Evolutionary conservation across 2,113 vertebrate species (phyloP), one percentile per base, ranked within the genome.

Genomic region (Miniopterus natalensis): DNA sequence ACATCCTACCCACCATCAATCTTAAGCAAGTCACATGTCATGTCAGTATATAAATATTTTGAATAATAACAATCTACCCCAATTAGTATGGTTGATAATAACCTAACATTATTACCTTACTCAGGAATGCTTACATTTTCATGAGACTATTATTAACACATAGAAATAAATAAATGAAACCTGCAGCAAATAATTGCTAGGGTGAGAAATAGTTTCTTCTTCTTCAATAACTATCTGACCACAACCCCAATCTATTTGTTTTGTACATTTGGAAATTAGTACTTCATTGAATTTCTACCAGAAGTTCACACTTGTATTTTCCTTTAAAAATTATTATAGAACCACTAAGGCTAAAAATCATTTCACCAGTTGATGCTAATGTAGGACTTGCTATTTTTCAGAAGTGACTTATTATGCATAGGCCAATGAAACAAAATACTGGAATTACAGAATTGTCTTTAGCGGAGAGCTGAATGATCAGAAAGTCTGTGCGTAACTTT

Each of bases 231-330:
- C 6, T 78, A 5, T 61, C 73, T 49, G 29, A 47, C 17, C 47
- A 51, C 5, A 89, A 1, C 8, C 21, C 18, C 23, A 53, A 59
- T 73, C 65, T 92, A 20, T 88, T 80, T 95, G 27, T 83, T 79
- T 92, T 91, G 42, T 17, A 63, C 13, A 84, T 78, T 92, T 79
- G 8, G 29, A 94, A 90, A 88, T 84, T 80, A 93, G 47, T 70
- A 84, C 12, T 90, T 65, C 77, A 92, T 90, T 95, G 63, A 8
- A 18, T 84, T 93, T 88, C 63, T 86, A 57, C 73, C 25, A 92
- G 86, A 90, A 94, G 59, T 10, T 70, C 79, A 84, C 31, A 79
- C 18, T 92, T 89, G 27, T 31, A 93, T 93, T 87, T 94, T 88
- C 51, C 79, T 86, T 71, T 59, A 59, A 89, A 89, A 94, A 89